Evolutionary conservation across 2,888 invertebrate genomes (phyloP), one percentile per base, ranked within the genome.

Genomic region (Neoascia interrupta): DNA sequence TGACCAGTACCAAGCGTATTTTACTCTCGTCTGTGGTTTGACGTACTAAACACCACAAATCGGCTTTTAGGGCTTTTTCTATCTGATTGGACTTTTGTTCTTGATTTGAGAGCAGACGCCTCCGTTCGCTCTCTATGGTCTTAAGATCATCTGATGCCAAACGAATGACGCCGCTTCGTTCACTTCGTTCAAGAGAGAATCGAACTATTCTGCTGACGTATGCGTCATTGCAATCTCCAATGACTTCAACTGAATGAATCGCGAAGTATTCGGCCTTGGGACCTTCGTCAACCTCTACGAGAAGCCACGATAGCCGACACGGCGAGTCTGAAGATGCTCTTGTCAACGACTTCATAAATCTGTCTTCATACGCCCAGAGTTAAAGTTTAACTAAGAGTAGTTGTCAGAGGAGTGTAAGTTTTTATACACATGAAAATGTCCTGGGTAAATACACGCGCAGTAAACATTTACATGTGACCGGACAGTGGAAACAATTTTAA

Each of bases 191-290:
- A 11, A 81, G 47, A 2, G 82, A 82, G 18, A 86, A 87, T 6
- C 81, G 64, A 0, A 86, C 83, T 5, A 76, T 79, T 0, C 83
- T 82, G 2, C 83, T 70, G 64, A 85, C 68, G 10, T 84, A 86
- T 36, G 84, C 84, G 2, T 85, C 82, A 18, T 18, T 43, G 1
- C 18, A n/a, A 1, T 69, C 60, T n/a, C 85, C 85, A n/a, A 85
- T 26, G 2, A 87, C 51, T 6, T 87, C 85, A 69, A 86, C 83
- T 3, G 84, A 83, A 51, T 86, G 87, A 8, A 87, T 81, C 0
- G 84, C 80, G 19, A 76, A 83, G 31, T 82, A 72, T 0, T 61
- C 60, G 2, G 31, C 72, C 6, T 58, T 60, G 1, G 54, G 28
- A 0, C 83, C 85, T 2, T 85, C 83, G 13, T 21, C 41, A n/a